Base-by-base conservation (phyloP, 2,888 invertebrate species). In the Drosophila meridiana region DNA sequence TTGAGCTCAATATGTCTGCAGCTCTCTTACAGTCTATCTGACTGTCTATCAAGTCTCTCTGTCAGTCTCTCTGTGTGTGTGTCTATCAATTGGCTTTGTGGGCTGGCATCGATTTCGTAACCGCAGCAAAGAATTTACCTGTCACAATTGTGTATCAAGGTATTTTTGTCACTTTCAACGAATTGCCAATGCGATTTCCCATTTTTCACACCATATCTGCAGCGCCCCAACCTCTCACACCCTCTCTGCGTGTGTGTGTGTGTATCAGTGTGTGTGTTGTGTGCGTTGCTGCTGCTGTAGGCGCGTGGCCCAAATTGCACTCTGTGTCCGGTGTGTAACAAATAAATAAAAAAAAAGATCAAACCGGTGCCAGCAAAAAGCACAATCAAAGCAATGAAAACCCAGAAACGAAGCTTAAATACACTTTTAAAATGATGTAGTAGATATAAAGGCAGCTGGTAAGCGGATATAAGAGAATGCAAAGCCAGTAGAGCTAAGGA, bases 291-390 rank as follows among this genome's bases (percentile, higher is more conserved):
- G 55, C 48, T 55, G 68, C 89, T 71, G 87, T 89, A 87, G 87
- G 90, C 87, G 90, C 87, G 77, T 90, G 87, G 71, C 82, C 87
- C 87, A 87, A 87, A 87, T 90, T 90, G 80, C 76, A 56, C 69
- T 30, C 73, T 65, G 69, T 84, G 83, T 89, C 90, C 83, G 84
- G 90, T 84, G 90, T 84, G 68, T 64, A 64, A 64, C 56, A 69
- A 68, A 68, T 56, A 62, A 73, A 59, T 38, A 64, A 66, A 64
- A 66, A 59, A 57, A 9, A 9, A 66, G 50, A 43, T 45, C 52
- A 58, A 78, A 67, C 81, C 67, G 58, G 67, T 53, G 62, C 77
- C 58, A 28, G 80, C 50, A 38, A 76, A 73, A 67, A 63, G 47
- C 59, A 69, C 58, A 74, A 45, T 42, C 58, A 61, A 59, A 65